Evolutionary conservation across 2,113 vertebrate genomes (phyloP), one percentile per base, ranked within the genome.

Genomic region (Leptodactylus fuscus): DNA sequence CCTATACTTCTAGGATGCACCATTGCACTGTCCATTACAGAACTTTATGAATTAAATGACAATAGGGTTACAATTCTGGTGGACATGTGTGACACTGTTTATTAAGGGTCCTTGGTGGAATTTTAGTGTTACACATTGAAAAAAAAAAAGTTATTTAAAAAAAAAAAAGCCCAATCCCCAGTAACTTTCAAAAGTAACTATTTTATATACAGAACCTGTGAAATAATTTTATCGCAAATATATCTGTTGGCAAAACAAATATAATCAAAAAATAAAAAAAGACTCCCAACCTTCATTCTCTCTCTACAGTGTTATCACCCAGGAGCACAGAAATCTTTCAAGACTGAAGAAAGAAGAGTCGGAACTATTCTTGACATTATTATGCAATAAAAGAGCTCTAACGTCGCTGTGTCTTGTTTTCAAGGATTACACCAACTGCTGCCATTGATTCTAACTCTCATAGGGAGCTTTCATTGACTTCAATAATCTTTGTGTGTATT

Each of bases 341-440:
- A 62, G 22, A 38, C 36, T 22, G 34, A 27, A 24, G 4, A 80
- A 80, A 80, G 10, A 60, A 80, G 8, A 41, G 36, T 24, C 3
- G 5, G 49, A 8, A 18, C 15, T 55, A 18, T 41, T 80, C 55
- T 34, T 80, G 53, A 24, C 53, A 60, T 80, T 62, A 80, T 60
- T 44, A 80, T 80, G 34, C 76, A 53, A 80, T 80, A 80, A 32
- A 22, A 32, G 32, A 53, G 49, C 16, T 34, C 27, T 8, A 34
- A 77, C 32, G 4, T 78, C 22, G 16, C 29, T 58, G 49, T 78
- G 49, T 22, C n/a, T 80, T 60, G 77, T 41, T 80, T 80, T 36
- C 77, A 22, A 80, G 77, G 77, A 80, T 62, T 80, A 60, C 51
- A 80, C 32, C 55, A n/a, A 27, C 77, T 80, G 53, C 32, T 80